These are phyloP conservation scores for Magallana nippona DNA, from an alignment of 2,888 invertebrate species.

Conservation along the genomic window DNA sequence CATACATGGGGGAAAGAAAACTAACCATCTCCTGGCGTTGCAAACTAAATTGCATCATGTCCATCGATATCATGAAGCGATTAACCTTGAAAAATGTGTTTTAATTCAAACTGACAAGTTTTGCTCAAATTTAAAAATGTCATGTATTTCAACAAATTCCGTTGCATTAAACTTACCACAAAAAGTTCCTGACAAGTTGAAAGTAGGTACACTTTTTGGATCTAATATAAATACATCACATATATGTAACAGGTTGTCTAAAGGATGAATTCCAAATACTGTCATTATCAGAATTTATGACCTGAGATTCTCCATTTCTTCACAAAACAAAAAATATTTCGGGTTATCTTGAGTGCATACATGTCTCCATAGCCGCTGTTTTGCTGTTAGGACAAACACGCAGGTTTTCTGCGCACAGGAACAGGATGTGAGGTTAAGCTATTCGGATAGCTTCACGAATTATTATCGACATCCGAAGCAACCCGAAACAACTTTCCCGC, in stretches of 20 bases:
- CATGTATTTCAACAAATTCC: too few relatives aligned
- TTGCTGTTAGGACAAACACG: slow-evolving; percentile 61
- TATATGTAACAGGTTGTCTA: background rate
- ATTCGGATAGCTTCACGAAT: too few relatives aligned
- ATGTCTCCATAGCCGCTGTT: slow-evolving; percentile 73
- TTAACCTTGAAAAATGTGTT: too few relatives aligned
- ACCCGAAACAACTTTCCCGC: too few relatives aligned
- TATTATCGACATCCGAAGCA: too few relatives aligned
- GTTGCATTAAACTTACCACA: slow-evolving; percentile 18
- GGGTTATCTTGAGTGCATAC: slow-evolving; percentile 35
- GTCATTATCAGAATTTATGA: slow-evolving; percentile 10
- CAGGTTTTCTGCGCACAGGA: slow-evolving; percentile 54
- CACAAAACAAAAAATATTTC: slow-evolving; percentile 9
- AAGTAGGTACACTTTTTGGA: background rate
- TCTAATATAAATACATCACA: background rate
- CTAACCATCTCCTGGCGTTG: too few relatives aligned
- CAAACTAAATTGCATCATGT: too few relatives aligned
- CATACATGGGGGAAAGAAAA: too few relatives aligned
- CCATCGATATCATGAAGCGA: too few relatives aligned
- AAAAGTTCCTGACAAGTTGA: slow-evolving; percentile 11
- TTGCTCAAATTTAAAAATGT: too few relatives aligned
- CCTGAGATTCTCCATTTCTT: background rate
- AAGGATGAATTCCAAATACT: background rate
- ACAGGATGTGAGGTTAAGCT: background rate
- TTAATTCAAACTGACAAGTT: too few relatives aligned